phyloP scores from a whole-genome alignment of 1,140 invertebrate species.

The Ephestia elutella region DNA sequence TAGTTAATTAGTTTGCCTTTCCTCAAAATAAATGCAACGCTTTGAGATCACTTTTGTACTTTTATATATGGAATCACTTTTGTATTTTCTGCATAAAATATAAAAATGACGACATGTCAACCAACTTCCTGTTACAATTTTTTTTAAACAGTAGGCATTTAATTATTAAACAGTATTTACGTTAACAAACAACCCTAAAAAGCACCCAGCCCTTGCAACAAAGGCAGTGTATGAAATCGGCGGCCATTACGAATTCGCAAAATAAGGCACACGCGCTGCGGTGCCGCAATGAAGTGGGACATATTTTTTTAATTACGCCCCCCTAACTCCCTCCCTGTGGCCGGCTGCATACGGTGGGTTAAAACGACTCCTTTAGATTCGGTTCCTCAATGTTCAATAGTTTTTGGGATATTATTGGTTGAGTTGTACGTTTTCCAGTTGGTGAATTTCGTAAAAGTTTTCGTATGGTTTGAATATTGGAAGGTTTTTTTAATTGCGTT shows the following conservation, averaged over 20 bases:
- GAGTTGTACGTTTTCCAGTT: no score
- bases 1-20: no score
- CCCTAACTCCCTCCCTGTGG: conserved; percentile 9
- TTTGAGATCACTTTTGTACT: no score
- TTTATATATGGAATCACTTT: no score
- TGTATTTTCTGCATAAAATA: no score
- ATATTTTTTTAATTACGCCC: conserved; percentile 66
- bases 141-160: no score
- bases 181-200: background rate
- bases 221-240: background rate
- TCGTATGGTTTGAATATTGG: no score
- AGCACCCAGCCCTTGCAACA: background rate
- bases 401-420: background rate
- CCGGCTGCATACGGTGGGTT: conserved; percentile 54
- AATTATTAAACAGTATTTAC: background rate
- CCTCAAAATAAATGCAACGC: no score
- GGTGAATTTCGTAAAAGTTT: no score
- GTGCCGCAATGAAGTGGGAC: conserved; percentile 60
- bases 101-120: no score
- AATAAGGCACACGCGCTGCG: conserved; percentile 23
- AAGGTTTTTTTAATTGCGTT: no score
- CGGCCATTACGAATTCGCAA: background rate
- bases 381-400: conserved; percentile 21
- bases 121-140: no score
- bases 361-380: conserved; percentile 50